These are phyloP conservation scores for Rhagonycha lutea DNA, from an alignment of 2,888 invertebrate genomes.

Conservation along the genomic window DNA sequence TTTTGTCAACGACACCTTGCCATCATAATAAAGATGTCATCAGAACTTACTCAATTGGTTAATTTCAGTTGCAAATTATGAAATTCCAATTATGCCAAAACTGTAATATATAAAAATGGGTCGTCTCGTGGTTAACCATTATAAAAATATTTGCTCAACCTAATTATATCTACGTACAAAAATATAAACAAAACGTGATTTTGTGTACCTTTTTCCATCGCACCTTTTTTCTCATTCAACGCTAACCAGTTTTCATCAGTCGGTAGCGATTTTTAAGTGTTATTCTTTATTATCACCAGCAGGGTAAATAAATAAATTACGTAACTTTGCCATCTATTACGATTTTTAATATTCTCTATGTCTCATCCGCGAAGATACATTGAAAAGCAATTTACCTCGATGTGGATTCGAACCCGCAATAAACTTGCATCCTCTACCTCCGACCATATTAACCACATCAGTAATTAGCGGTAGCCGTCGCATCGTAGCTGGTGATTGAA, in stretches of 20 bases:
- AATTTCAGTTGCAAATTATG: not conserved
- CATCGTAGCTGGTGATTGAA: too few relatives aligned
- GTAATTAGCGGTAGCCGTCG: too few relatives aligned
- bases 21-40: not conserved
- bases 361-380: too few relatives aligned
- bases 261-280: not conserved
- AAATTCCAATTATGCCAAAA: not conserved
- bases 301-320: not conserved
- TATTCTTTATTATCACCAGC: not conserved
- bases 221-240: not conserved
- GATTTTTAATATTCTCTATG: too few relatives aligned
- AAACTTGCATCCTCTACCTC: too few relatives aligned
- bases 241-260: not conserved
- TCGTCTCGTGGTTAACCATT: not conserved
- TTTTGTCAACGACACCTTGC: conserved; percentile 17
- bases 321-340: not conserved
- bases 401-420: too few relatives aligned
- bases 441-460: too few relatives aligned
- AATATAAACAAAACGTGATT: not conserved
- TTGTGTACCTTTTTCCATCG: not conserved
- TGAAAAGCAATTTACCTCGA: too few relatives aligned
- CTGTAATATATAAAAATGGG: not conserved
- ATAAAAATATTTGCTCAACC: not conserved
- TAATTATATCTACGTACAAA: not conserved
- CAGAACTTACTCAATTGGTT: not conserved